Base-by-base conservation (phyloP, 2,113 vertebrate genomes). In the Perca schrenkii region DNA sequence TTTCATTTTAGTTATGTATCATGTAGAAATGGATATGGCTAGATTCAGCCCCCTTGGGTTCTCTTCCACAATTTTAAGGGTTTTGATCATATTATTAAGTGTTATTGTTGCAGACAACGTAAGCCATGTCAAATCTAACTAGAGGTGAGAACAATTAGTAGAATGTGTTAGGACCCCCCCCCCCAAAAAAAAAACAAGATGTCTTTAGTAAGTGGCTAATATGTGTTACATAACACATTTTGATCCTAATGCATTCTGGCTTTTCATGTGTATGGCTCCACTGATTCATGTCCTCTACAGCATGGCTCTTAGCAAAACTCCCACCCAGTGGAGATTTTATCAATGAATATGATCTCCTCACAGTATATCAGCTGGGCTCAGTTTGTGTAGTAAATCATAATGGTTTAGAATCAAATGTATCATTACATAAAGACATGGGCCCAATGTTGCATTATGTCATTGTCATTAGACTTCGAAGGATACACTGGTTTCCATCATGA, bases 121-220 rank as follows among this genome's bases (percentile, higher is more conserved):
- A 43, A 17, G 46, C 31, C 28, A 21, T 72, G 13, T 17, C 25
- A 62, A 56, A 58, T 28, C 31, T 40, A 69, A 31, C 4, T 3
- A 64, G 50, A 69, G 31, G 22, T 62, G 58, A 63, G 21, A 62
- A 77, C 60, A 53, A 47, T 77, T 25, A 21, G 25, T 60, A 43
- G 25, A 68, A 81, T 66, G 53, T 82, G 54, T 67, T 47, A 3
- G 40, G 49, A 16, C 40, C 19, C 0, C 8, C 19, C n/a, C 40
- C 19, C 1, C 7, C 19, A 7, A 7, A 19, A 34, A 73, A 74
- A 73, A 84, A 70, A 19, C 14, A 36, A 49, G 28, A 43, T 34
- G 80, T 82, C 82, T 87, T 85, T 86, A 87, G 63, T 69, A 85
- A 63, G 34, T 50, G 64, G 69, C 36, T 83, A 64, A 79, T 82